Base-by-base conservation (phyloP, 2,113 vertebrate species). In the Otus sunia region DNA sequence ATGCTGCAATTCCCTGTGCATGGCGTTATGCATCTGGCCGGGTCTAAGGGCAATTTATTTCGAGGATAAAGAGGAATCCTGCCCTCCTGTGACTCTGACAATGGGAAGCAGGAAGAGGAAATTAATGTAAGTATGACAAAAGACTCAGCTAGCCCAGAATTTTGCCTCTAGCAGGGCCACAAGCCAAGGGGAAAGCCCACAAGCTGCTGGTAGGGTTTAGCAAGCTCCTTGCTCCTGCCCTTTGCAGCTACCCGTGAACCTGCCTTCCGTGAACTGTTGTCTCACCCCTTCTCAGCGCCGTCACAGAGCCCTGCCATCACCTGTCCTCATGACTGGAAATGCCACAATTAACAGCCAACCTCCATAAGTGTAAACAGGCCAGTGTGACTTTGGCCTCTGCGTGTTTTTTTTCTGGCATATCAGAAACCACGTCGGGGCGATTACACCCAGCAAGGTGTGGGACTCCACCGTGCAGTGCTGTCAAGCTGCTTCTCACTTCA, bases 231-330 rank as follows among this genome's bases (percentile, higher is more conserved):
- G 32, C 43, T 76, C 9, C 68, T 55, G 32, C 23, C 7, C 32
- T 77, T 64, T 63, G 21, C 43, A 75, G 74, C 56, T 32, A 23
- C 29, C 53, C 52, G 5, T 2, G 53, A 74, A 47, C 12, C 12
- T n/a, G 47, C 1, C 8, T 63, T 26, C 34, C 1, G 2, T 0
- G 13, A 47, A 32, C 25, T 10, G 32, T 2, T 26, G 47, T 49
- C 64, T 74, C 68, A 52, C 3, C n/a, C 8, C 30, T 37, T n/a
- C 85, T n/a, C 78, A 22, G 32, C 59, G 25, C 10, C 47, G 39
- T 39, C 87, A 17, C 36, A 36, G 55, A 50, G 25, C 25, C 7
- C 81, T 58, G 37, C 59, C 50, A 34, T n/a, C 73, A 41, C 59
- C 80, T 50, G 59, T 29, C 50, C 56, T n/a, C 26, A 0, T 0